Base-by-base conservation (phyloP, 2,888 invertebrate genomes). In the Trypoxylon attenuatum region DNA sequence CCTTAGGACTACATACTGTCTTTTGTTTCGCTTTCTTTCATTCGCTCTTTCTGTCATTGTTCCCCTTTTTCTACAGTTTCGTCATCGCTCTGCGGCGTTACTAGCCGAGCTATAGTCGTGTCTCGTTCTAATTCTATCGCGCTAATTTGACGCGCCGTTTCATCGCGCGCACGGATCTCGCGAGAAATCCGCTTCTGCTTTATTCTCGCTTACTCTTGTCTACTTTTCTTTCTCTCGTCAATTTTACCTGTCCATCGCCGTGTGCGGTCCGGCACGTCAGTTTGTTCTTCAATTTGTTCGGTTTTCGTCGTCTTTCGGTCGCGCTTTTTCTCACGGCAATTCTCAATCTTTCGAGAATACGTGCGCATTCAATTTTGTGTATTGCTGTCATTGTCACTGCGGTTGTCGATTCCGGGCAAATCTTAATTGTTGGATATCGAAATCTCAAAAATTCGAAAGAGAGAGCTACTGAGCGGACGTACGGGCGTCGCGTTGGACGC, bases 301-400 rank as follows among this genome's bases (percentile, higher is more conserved):
- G 10, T 13, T 19, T 19, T 52, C 51, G 19, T 25, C n/a, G 43
- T 53, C 21, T 10, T 29, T 45, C 39, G 38, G 53, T 47, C 46
- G 10, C n/a, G 41, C 54, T 39, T 49, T 49, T 52, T 58, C 55
- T 54, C 33, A 53, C 33, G 39, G 46, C 38, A n/a, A 33, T 33
- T 33, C 6, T 8, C 46, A 51, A 58, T 10, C 13, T n/a, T 22
- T 65, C n/a, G n/a, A n/a, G n/a, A n/a, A n/a, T n/a, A n/a, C n/a
- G n/a, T n/a, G n/a, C n/a, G n/a, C n/a, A n/a, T n/a, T n/a, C n/a
- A n/a, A n/a, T n/a, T n/a, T n/a, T n/a, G n/a, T n/a, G n/a, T n/a
- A n/a, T n/a, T 63, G 76, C 68, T 76, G 69, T 76, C 78, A 71
- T 69, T 78, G 76, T 78, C 76, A 77, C 68, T 73, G 76, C 68